Evolutionary conservation across 2,113 vertebrate genomes (phyloP).

Genomic region (Osmerus mordax): DNA sequence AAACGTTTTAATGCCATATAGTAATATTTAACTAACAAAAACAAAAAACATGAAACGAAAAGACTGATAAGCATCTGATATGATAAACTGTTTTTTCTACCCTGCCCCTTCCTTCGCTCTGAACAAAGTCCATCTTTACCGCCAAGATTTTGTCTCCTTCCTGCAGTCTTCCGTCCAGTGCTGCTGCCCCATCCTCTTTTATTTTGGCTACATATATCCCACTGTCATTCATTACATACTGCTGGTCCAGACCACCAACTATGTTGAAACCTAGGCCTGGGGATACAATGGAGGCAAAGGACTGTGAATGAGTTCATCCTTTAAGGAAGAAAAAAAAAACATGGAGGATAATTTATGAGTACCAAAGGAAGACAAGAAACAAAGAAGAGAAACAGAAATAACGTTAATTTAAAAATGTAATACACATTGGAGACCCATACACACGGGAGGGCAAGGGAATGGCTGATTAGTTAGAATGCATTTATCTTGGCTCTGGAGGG

Average conservation of each 20-base stretch:
- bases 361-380: neutral
- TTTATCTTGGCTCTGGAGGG: constrained; percentile 23
- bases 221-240: constrained; percentile 80
- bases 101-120: neutral
- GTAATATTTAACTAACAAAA: neutral
- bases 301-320: neutral
- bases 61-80: neutral
- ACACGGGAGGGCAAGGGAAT: neutral
- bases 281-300: constrained; percentile 19
- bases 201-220: constrained; percentile 93
- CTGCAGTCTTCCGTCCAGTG: constrained; percentile 84
- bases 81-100: neutral
- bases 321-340: neutral
- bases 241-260: constrained; percentile 91
- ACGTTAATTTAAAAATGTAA: neutral
- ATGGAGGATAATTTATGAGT: neutral
- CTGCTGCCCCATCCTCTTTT: constrained; percentile 90
- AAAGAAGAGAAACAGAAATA: neutral
- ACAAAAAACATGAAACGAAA: neutral
- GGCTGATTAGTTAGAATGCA: constrained; percentile 4
- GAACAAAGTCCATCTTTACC: constrained; percentile 67
- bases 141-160: constrained; percentile 93
- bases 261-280: constrained; percentile 97
- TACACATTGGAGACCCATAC: neutral
- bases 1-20: neutral